Evolutionary conservation across 2,113 vertebrate genomes (phyloP).

Genomic region (Heterochromis multidens): DNA sequence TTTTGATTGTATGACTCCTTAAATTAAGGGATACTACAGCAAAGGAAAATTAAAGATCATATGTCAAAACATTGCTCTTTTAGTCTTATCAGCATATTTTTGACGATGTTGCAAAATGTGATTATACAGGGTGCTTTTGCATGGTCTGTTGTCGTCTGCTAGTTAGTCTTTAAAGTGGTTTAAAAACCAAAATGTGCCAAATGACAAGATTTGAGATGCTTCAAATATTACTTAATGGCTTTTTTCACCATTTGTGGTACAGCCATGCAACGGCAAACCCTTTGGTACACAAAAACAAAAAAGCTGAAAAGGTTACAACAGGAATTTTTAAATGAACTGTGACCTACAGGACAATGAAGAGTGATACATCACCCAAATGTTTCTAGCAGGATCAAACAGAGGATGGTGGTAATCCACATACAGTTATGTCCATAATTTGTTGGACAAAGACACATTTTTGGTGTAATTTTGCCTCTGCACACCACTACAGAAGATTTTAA

Average conservation of each 20-base stretch:
- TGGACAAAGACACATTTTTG: too few species aligned
- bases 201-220: neutral
- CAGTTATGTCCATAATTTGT: accelerated
- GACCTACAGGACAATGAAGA: neutral
- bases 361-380: too few species aligned
- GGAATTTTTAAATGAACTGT: neutral
- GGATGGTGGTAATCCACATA: neutral
- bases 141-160: neutral
- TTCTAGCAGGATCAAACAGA: neutral
- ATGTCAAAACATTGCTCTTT: neutral
- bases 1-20: accelerated
- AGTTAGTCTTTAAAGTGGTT: neutral
- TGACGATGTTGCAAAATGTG: neutral
- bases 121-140: neutral
- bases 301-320: neutral
- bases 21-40: neutral
- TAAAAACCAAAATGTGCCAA: neutral
- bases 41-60: neutral
- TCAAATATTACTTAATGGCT: accelerated
- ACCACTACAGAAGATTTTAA: neutral
- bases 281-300: neutral
- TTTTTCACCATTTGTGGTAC: neutral
- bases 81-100: neutral
- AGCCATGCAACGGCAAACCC: neutral
- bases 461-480: neutral